Base-by-base conservation (phyloP, 1,140 invertebrate species). In the Periplaneta americana region DNA sequence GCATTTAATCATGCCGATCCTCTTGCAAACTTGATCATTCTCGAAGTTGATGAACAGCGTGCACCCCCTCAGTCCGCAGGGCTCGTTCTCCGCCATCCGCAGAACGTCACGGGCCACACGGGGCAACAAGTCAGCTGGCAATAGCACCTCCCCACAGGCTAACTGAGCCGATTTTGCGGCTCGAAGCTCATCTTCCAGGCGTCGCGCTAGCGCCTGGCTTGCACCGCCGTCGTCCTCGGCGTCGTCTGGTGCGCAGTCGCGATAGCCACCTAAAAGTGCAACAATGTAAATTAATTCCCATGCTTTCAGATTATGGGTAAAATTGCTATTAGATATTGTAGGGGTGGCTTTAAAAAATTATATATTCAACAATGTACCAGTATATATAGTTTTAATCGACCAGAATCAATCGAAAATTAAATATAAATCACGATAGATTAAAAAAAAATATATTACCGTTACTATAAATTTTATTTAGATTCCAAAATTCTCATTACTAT, bases 11-110 rank as follows among this genome's bases (percentile, higher is more conserved):
- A 92, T 87, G 83, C 90, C 90, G 66, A 95, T 88, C 85, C 90
- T 88, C 84, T 90, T 88, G 83, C 91, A 91, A 78, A 91, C 88
- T 79, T 90, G 89, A 83, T 91, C 90, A 8, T 92, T 93, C 85
- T 94, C 93, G 82, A 95, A 95, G 85, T 93, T 92, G 28, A 96
- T 92, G 85, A 94, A 95, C 28, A 96, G 88, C 0, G 93, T 94
- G 84, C 94, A 94, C 32, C 94, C 94, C 80, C 94, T 90, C 5
- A 96, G 91, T 80, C 96, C 96, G 86, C 95, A 97, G 31, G 96
- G 96, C 87, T 97, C 96, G 36, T 92, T 92, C 85, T 96, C 95
- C 1, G 96, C 94, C 89, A 95, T 93, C 17, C 91, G 91, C 74
- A 96, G 89, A 33, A 95, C 93, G 86, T 96, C 94, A 82, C 92